These are phyloP conservation scores for Platycercus adscitus DNA, from an alignment of 2,113 vertebrate genomes.

Conservation along the genomic window DNA sequence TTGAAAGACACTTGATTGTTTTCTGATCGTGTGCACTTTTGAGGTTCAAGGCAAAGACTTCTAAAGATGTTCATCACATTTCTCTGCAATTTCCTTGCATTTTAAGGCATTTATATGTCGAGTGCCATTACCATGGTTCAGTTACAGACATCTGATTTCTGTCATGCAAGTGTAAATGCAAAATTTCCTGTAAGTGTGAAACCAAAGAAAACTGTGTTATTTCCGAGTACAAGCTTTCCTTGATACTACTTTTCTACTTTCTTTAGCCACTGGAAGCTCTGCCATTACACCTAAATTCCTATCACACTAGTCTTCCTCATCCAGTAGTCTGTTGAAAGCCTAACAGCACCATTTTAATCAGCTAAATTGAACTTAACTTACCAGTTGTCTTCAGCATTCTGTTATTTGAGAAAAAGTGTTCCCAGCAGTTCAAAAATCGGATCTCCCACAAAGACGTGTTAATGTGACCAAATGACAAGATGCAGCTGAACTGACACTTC, in stretches of 20 bases:
- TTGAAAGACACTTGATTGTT: not conserved
- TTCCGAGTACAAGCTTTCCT: not conserved
- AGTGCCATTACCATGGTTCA: not conserved
- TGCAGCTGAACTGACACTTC: not conserved
- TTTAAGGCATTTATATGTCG: constrained; percentile 2
- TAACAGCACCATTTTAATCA: not conserved
- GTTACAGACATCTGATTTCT: not conserved
- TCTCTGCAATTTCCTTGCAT: not conserved
- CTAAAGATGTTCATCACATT: not conserved
- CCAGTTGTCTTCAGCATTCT: not conserved
- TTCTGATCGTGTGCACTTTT: not conserved
- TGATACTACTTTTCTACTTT: not conserved
- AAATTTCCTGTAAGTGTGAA: not conserved
- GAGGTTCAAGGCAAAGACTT: constrained; percentile 12
- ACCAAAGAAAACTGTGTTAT: not conserved
- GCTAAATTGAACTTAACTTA: not conserved
- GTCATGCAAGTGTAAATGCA: not conserved
- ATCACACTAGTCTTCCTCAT: not conserved
- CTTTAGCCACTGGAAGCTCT: not conserved
- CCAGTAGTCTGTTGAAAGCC: not conserved
- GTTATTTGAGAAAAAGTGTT: not conserved
- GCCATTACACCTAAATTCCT: not conserved
- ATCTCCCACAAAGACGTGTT: not conserved
- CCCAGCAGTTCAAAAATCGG: not conserved
- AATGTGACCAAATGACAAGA: not conserved